Percentiles rank a stretch among this genome's conserved stretches.
phyloP scores from a whole-genome alignment of 2,797 vertebrate genomes.

The Anableps anableps region DNA sequence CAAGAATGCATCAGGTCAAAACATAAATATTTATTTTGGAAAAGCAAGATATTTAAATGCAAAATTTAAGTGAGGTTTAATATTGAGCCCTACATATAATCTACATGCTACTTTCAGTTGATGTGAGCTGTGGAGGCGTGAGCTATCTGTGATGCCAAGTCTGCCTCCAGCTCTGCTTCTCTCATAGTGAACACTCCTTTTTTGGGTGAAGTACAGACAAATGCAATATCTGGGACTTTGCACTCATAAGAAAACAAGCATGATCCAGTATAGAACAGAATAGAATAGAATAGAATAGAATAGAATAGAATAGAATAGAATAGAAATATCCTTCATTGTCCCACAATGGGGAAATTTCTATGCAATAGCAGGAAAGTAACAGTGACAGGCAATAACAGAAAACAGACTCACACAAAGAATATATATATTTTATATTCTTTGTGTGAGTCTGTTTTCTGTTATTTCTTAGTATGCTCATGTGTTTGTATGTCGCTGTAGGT shows the following conservation, averaged over 20 bases:
- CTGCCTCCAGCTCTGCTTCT: slow-evolving; percentile 37
- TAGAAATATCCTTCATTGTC: too few relatives aligned
- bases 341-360: too few relatives aligned
- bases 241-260: background rate
- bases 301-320: too few relatives aligned
- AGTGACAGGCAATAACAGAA: too few relatives aligned
- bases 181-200: slow-evolving; percentile 12
- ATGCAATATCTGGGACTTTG: background rate
- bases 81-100: slow-evolving; percentile 30
- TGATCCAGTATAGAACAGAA: too few relatives aligned
- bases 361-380: too few relatives aligned
- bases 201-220: slow-evolving; percentile 12
- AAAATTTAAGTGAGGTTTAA: background rate
- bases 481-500: slow-evolving; percentile 79
- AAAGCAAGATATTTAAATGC: background rate
- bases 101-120: slow-evolving; percentile 18
- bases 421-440: too few relatives aligned
- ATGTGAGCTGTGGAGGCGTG: slow-evolving; percentile 38
- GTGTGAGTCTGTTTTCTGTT: too few relatives aligned
- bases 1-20: background rate
- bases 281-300: too few relatives aligned
- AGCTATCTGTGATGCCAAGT: slow-evolving; percentile 32
- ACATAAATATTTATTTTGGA: background rate
- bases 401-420: too few relatives aligned
- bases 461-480: background rate